A percentile compares a stretch with the other conserved stretches of the same genome.
Evolutionary conservation across 2,797 vertebrate genomes (phyloP).

Genomic region (Cuculus canorus): DNA sequence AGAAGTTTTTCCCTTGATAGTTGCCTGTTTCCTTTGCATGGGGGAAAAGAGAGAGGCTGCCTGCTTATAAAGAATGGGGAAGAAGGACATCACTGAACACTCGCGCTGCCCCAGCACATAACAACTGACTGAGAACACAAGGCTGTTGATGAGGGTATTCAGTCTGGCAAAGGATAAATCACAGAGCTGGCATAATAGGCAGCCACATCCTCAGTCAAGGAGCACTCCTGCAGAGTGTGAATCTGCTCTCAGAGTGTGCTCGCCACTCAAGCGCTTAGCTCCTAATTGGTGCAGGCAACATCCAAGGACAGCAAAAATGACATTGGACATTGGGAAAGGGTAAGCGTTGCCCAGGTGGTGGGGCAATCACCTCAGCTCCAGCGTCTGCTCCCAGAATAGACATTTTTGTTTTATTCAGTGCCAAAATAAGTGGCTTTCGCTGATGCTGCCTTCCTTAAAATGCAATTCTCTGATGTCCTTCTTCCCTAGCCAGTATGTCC

Average conservation of each 20-base stretch:
- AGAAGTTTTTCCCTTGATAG: not conserved
- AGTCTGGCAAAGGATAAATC: not conserved
- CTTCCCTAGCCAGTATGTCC: not conserved
- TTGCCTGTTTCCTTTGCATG: not conserved
- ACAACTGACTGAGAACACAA: not conserved
- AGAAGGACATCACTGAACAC: not conserved
- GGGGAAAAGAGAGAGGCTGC: not conserved
- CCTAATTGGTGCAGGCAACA: fast-evolving
- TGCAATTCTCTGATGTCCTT: not conserved
- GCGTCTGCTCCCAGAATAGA: not conserved
- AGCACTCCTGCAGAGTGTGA: not conserved
- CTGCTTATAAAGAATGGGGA: not conserved
- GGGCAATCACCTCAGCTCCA: not conserved
- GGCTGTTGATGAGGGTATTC: not conserved
- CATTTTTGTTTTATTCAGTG: not conserved
- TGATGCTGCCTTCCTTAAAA: not conserved
- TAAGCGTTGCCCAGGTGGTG: not conserved
- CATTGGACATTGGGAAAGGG: not conserved
- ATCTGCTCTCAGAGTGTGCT: fast-evolving
- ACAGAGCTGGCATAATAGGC: not conserved
- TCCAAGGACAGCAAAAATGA: not conserved
- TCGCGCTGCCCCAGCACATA: not conserved
- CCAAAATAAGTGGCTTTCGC: not conserved
- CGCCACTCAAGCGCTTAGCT: not conserved
- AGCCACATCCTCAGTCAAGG: not conserved